These are phyloP conservation scores for Regulus satrapa DNA, from an alignment of 2,113 vertebrate species.

Conservation along the genomic window DNA sequence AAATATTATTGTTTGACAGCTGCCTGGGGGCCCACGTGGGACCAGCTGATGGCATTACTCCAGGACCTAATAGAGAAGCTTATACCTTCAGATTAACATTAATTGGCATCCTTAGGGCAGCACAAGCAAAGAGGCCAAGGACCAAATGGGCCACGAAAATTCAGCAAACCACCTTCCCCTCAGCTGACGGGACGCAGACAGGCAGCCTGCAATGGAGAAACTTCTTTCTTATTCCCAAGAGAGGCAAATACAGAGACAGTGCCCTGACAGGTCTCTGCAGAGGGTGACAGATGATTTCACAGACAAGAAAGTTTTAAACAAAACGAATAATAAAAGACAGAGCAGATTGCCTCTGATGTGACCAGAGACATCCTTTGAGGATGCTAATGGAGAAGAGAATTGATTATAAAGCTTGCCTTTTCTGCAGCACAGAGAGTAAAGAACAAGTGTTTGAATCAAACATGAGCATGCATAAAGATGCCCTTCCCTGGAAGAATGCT, in stretches of 20 bases:
- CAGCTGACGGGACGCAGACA: background rate
- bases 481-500: background rate
- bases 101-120: background rate
- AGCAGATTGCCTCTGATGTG: background rate
- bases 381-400: background rate
- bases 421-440: background rate
- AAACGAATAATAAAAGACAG: background rate
- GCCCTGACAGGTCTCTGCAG: background rate
- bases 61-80: background rate
- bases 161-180: background rate
- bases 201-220: background rate
- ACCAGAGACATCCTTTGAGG: conserved; percentile 11
- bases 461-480: conserved; percentile 37
- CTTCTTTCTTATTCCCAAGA: background rate
- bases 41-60: background rate
- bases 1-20: conserved; percentile 2
- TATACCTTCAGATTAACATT: conserved; percentile 5
- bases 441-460: conserved; percentile 21
- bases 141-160: background rate
- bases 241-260: background rate
- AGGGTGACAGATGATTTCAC: background rate
- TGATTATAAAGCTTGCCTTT: conserved; percentile 1
- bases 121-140: background rate
- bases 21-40: background rate
- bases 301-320: background rate